These are phyloP conservation scores for Anguilla pacifica DNA, from an alignment of 2,797 vertebrate genomes.

Conservation along the genomic window DNA sequence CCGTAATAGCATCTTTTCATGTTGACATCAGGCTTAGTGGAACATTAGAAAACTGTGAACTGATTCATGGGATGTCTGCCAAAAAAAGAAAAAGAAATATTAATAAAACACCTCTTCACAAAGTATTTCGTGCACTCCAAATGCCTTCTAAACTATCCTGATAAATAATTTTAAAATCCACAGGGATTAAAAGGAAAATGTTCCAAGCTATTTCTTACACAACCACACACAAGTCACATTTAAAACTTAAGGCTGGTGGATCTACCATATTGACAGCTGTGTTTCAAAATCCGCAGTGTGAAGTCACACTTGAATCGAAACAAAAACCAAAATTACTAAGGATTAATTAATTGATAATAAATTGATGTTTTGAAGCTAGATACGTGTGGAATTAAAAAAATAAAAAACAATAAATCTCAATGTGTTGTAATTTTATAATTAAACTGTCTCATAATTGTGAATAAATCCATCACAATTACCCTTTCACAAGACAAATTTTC, in stretches of 20 bases:
- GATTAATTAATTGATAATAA: not conserved
- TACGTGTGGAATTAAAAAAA: not conserved
- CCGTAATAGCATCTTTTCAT: not conserved
- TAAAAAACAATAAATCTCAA: not conserved
- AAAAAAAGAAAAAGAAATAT: not conserved
- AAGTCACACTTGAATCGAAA: not conserved
- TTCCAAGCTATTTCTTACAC: not conserved
- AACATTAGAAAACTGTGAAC: not conserved
- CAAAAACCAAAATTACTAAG: not conserved
- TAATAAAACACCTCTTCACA: constrained; percentile 1
- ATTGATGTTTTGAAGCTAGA: not conserved
- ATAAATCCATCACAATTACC: not conserved
- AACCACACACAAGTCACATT: not conserved
- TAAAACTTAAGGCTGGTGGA: not conserved
- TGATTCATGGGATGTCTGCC: not conserved
- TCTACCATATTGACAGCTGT: not conserved
- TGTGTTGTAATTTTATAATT: not conserved
- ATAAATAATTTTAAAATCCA: constrained; percentile 27
- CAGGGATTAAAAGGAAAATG: constrained; percentile 1
- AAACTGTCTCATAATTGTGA: not conserved
- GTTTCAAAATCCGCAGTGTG: not conserved
- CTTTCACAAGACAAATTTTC: not conserved
- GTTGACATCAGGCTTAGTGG: not conserved
- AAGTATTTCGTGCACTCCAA: not conserved
- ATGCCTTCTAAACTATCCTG: constrained; percentile 3